phyloP scores from a whole-genome alignment of 1,140 invertebrate genomes.

The Plectrocnemia conspersa region DNA sequence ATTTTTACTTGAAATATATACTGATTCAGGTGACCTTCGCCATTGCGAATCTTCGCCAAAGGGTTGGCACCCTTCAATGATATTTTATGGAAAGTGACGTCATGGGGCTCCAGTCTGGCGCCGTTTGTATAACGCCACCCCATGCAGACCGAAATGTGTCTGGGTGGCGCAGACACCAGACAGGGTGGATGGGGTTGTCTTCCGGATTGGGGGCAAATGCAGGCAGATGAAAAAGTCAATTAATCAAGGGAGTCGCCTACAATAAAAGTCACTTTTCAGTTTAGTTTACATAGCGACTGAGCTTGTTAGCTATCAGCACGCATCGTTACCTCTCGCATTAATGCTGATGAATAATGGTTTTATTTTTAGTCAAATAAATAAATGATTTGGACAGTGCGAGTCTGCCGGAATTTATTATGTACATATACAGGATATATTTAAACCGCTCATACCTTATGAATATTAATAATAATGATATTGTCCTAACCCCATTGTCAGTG shows the following conservation, averaged over 20 bases:
- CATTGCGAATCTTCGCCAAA: neutral
- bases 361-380: neutral
- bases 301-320: neutral
- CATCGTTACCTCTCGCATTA: neutral
- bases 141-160: constrained; percentile 23
- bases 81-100: constrained; percentile 20
- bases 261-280: neutral
- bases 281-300: neutral
- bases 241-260: neutral
- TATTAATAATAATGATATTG: too few relatives aligned
- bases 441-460: too few relatives aligned
- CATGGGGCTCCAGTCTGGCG: constrained; percentile 18
- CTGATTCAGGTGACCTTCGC: too few relatives aligned
- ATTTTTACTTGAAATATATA: too few relatives aligned
- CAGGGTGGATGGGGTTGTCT: neutral
- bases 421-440: too few relatives aligned
- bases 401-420: too few relatives aligned
- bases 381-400: neutral
- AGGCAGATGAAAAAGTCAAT: constrained; percentile 11
- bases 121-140: constrained; percentile 3
- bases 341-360: neutral
- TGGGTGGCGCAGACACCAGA: constrained; percentile 3
- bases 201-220: neutral
- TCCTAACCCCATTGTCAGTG: too few relatives aligned
- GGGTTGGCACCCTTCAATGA: neutral